Evolutionary conservation across 2,113 vertebrate species (phyloP).

Genomic region (Pseudorectes ferrugineus): DNA sequence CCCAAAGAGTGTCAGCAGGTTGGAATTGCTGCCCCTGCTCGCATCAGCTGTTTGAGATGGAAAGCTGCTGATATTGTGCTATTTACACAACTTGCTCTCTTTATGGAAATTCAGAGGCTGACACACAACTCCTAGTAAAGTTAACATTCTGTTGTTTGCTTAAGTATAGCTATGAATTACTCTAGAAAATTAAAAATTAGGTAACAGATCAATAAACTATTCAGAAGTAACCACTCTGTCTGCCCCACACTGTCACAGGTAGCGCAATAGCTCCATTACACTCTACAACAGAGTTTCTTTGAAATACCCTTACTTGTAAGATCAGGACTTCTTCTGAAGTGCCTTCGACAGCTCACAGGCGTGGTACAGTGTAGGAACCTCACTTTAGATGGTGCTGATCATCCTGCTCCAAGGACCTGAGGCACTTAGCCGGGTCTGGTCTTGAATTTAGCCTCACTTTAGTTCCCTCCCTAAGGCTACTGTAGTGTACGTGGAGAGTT

Average conservation of each 20-base stretch:
- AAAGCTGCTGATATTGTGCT: neutral
- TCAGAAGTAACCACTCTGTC: neutral
- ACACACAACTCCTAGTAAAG: neutral
- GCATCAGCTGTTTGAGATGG: neutral
- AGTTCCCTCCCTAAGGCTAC: neutral
- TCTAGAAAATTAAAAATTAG: neutral
- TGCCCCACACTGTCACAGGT: neutral
- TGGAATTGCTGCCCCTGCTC: neutral
- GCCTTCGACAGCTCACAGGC: neutral
- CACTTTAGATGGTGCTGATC: neutral
- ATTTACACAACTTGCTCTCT: neutral
- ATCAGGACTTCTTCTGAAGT: neutral
- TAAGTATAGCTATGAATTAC: neutral
- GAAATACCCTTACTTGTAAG: neutral
- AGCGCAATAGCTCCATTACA: rapidly evolving
- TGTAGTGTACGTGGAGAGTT: neutral
- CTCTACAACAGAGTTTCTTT: neutral
- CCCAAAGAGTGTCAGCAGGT: neutral
- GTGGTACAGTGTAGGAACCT: neutral
- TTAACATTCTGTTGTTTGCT: neutral
- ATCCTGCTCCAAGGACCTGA: neutral
- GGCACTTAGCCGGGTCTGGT: neutral
- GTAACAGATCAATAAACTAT: neutral
- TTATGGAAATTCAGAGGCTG: neutral
- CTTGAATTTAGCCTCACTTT: neutral